Evolutionary conservation across 2,888 invertebrate genomes (phyloP), one percentile per base, ranked within the genome.

Genomic region (Xylocampa areola): DNA sequence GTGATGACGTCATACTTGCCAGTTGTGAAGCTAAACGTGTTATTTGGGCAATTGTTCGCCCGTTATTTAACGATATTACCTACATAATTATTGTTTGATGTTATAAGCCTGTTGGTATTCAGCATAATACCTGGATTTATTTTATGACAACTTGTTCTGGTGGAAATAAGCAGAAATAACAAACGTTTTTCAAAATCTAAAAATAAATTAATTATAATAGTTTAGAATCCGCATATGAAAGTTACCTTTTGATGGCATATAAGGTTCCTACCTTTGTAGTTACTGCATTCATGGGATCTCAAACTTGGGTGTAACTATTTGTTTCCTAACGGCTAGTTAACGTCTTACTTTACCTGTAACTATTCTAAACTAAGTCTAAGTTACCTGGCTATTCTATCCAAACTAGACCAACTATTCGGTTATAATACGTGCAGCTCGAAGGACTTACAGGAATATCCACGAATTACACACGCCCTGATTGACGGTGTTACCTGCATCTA

Each of bases 381-480:
- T 21, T 10, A 10, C 14, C 1, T 35, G 35, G 17, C 13, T 3
- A 21, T n/a, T 8, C 33, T 21, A 11, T 7, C 11, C 8, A 23
- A 30, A 8, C 8, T 25, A 21, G 21, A 1, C 7, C 8, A 8
- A 4, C 25, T 4, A 66, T 58, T 44, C 19, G 19, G 41, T 58
- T 58, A 30, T 16, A 45, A 1, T 39, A 39, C 33, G 32, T 16
- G 8, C 35, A 10, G 4, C 25, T 8, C 17, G 48, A 29, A 21
- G 13, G 39, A 41, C 30, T 39, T 48, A 16, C 40, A 19, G 25
- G 45, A 37, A 51, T 52, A 50, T 27, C 70, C 47, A 70, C 70
- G 64, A 74, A 74, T 73, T 64, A 43, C 51, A 45, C 39, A 10
- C 33, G 5, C 6, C 33, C 30, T 74, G 65, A 70, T 74, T 73